phyloP scores from a whole-genome alignment of 1,140 invertebrate genomes.

The Drosophila ogumai region DNA sequence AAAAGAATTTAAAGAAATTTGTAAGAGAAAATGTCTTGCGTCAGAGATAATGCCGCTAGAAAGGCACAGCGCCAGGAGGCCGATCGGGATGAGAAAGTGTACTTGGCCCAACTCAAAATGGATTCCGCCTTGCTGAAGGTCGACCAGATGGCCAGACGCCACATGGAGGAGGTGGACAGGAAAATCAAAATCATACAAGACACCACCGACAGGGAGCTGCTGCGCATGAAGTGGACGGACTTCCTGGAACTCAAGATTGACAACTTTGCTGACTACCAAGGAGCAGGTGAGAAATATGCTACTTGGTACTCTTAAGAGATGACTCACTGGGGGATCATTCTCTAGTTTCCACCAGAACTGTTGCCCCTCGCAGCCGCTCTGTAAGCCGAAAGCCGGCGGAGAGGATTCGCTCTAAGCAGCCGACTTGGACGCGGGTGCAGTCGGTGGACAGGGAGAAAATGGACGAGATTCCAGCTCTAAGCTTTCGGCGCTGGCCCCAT shows the following conservation, averaged over 20 bases:
- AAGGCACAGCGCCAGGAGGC: constrained; percentile 43
- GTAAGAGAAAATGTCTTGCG: constrained; percentile 60
- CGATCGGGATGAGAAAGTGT: constrained; percentile 49
- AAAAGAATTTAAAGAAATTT: not conserved
- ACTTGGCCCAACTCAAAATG: constrained; percentile 47
- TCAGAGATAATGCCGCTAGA: constrained; percentile 34
- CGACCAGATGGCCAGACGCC: constrained; percentile 38
- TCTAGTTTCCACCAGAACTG: not conserved
- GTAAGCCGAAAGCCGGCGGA: not conserved
- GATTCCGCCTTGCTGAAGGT: constrained; percentile 46
- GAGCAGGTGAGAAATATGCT: not conserved
- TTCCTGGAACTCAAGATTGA: constrained; percentile 24
- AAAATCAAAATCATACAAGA: constrained; percentile 39
- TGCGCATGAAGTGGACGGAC: constrained; percentile 55
- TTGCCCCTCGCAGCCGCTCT: constrained; percentile 27
- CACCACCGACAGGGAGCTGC: constrained; percentile 30
- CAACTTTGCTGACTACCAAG: constrained; percentile 16
- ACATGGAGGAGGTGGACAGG: constrained; percentile 40
- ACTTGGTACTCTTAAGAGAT: too few relatives aligned
- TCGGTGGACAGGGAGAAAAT: constrained; percentile 23
- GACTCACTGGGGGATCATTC: not conserved
- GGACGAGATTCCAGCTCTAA: constrained; percentile 46
- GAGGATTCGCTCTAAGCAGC: not conserved
- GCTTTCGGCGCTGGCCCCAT: constrained; percentile 86
- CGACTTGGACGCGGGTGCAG: constrained; percentile 1